phyloP scores from a whole-genome alignment of 2,797 vertebrate species.

The Melanotaenia trifasciata region DNA sequence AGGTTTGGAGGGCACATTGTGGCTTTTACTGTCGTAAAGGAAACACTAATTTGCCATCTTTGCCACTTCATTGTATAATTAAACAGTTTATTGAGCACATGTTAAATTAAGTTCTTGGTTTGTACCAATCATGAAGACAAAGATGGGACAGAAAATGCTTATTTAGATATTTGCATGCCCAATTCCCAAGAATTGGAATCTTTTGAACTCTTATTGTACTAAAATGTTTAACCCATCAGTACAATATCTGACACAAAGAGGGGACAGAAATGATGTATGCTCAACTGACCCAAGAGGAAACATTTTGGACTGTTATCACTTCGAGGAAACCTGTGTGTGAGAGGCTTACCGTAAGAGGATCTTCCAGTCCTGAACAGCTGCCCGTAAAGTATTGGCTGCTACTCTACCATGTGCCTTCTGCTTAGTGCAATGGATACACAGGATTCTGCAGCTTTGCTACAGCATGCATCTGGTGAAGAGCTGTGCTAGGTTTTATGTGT shows the following conservation, averaged over 20 bases:
- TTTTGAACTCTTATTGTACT: not conserved
- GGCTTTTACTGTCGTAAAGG: slow-evolving; percentile 27
- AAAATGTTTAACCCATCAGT: not conserved
- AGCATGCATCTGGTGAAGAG: not conserved
- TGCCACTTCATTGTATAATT: not conserved
- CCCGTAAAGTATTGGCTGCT: slow-evolving; percentile 13
- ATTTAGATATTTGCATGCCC: not conserved
- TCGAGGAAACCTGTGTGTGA: slow-evolving; percentile 25
- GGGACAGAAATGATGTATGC: slow-evolving; percentile 15
- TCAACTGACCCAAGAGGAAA: slow-evolving; percentile 6
- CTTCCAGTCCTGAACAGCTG: slow-evolving; percentile 20
- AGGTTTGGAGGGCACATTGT: slow-evolving; percentile 26
- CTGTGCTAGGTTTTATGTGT: not conserved
- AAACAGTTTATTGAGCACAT: not conserved
- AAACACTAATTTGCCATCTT: slow-evolving; percentile 36
- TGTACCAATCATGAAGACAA: not conserved
- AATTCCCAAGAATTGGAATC: not conserved
- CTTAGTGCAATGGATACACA: slow-evolving; percentile 12
- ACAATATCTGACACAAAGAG: not conserved
- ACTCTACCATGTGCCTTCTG: not conserved
- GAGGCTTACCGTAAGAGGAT: slow-evolving; percentile 48
- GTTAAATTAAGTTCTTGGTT: not conserved
- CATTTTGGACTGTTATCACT: slow-evolving; percentile 26
- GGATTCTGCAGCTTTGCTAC: not conserved
- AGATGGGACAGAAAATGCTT: slow-evolving; percentile 1